A percentile compares a stretch with the other conserved stretches of the same genome.
Evolutionary conservation across 2,888 invertebrate genomes (phyloP).

Genomic region (Yponomeuta cagnagella): DNA sequence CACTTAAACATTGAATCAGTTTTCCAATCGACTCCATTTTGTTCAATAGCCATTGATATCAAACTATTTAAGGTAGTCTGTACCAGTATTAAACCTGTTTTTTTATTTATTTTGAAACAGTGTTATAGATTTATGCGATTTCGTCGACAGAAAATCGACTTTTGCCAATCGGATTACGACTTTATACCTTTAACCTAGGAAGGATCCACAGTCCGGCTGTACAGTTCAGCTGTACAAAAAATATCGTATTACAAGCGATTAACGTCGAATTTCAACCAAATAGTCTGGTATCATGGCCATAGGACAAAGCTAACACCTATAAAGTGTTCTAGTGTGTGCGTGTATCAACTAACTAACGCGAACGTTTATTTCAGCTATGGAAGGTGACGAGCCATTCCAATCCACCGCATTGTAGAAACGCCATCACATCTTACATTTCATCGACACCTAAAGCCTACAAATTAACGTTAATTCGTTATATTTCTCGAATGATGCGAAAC

Average conservation of each 20-base stretch:
- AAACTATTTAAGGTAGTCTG: background rate
- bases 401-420: background rate
- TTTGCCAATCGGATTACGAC: too few species aligned
- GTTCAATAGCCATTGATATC: background rate
- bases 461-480: too few species aligned
- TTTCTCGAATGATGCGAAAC: too few species aligned
- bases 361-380: constrained; percentile 13
- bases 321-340: background rate
- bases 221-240: too few species aligned
- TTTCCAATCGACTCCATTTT: background rate
- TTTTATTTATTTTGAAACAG: too few species aligned
- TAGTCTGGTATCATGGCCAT: background rate
- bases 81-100: too few species aligned
- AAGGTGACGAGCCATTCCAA: background rate
- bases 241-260: background rate
- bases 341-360: constrained; percentile 3
- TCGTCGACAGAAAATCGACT: too few species aligned
- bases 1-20: background rate
- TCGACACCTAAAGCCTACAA: background rate
- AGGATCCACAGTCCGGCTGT: too few species aligned
- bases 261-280: background rate
- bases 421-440: background rate
- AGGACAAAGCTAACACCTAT: background rate
- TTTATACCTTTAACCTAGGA: too few species aligned
- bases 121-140: too few species aligned